Evolutionary conservation across 2,888 invertebrate species (phyloP).

Genomic region (Drosophila diplacantha): DNA sequence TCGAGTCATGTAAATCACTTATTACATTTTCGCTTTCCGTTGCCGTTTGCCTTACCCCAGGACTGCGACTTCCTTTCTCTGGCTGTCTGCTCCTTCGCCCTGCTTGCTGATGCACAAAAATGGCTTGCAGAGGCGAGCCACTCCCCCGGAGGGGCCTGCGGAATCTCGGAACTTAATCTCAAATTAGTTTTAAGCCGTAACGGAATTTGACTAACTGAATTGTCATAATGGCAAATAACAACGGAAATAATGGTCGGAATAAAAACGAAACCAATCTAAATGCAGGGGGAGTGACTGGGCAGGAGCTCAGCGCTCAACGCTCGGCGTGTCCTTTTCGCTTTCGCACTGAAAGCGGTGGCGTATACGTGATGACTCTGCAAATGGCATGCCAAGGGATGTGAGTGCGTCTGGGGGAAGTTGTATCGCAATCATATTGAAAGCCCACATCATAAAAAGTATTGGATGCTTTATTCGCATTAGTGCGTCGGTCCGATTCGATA

Average conservation of each 20-base stretch:
- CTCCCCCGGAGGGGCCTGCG: constrained; percentile 14
- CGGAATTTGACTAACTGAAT: constrained; percentile 69
- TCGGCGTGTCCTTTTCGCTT: constrained; percentile 5
- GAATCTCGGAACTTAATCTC: constrained; percentile 68
- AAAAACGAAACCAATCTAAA: constrained; percentile 60
- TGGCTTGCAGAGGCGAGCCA: constrained; percentile 30
- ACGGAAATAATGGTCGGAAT: constrained; percentile 65
- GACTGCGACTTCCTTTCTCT: constrained; percentile 10
- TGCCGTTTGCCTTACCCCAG: constrained; percentile 13
- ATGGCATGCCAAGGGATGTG: constrained; percentile 42
- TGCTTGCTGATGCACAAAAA: constrained; percentile 48
- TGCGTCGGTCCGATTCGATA: constrained; percentile 35
- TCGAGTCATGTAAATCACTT: constrained; percentile 72
- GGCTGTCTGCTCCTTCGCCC: constrained; percentile 2
- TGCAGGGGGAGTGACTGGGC: constrained; percentile 39
- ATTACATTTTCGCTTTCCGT: constrained; percentile 54
- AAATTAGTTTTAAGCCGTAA: constrained; percentile 73
- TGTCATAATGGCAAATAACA: constrained; percentile 73
- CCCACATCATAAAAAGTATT: constrained; percentile 62
- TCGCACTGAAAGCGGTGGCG: constrained; percentile 46
- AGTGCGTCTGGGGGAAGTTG: constrained; percentile 11
- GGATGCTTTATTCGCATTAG: constrained; percentile 41
- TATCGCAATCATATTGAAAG: constrained; percentile 60
- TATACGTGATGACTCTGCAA: constrained; percentile 73
- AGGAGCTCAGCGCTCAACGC: constrained; percentile 4